Evolutionary conservation across 2,113 vertebrate genomes (phyloP), one percentile per base, ranked within the genome.

Genomic region (Sardina pilchardus): DNA sequence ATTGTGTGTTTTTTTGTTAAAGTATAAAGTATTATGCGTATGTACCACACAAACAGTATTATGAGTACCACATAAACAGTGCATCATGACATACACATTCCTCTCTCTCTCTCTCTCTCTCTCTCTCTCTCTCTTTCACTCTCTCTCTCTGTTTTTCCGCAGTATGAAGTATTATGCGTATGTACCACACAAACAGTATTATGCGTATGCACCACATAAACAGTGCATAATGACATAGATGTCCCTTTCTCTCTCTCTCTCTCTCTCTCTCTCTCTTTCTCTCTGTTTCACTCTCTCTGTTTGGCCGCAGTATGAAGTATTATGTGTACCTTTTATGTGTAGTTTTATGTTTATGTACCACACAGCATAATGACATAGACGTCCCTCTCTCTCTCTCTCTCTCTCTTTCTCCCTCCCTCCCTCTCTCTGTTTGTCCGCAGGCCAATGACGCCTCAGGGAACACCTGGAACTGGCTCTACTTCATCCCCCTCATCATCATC

Each of bases 391-490:
- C 36, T 87, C 42, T 82, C n/a, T n/a, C n/a, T n/a, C n/a, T n/a
- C n/a, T n/a, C n/a, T n/a, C n/a, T n/a, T n/a, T n/a, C n/a, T n/a
- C n/a, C n/a, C n/a, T n/a, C n/a, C n/a, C n/a, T n/a, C n/a, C n/a
- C 39, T 84, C 26, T 86, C 42, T 85, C 50, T 88, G 39, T 83
- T 39, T 92, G 82, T 87, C 91, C 93, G 83, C 92, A 99, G 98
- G 97, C 98, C 4, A 99, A 99, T 0, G 97, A 99, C 1, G 98
- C 97, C 7, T 97, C 96, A 4, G 98, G 98, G 82, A 97, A 98
- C 90, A 97, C 96, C 81, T 99, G 98, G 95, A 95, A 95, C 92
- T 95, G 95, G 95, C 91, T 95, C 8, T 95, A 95, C 91, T 95
- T 95, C 90, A 95, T 95, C 89, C 94, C 94, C n/a, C 94, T 95